phyloP scores from a whole-genome alignment of 2,113 vertebrate species.

The Sphaerodactylus townsendi region DNA sequence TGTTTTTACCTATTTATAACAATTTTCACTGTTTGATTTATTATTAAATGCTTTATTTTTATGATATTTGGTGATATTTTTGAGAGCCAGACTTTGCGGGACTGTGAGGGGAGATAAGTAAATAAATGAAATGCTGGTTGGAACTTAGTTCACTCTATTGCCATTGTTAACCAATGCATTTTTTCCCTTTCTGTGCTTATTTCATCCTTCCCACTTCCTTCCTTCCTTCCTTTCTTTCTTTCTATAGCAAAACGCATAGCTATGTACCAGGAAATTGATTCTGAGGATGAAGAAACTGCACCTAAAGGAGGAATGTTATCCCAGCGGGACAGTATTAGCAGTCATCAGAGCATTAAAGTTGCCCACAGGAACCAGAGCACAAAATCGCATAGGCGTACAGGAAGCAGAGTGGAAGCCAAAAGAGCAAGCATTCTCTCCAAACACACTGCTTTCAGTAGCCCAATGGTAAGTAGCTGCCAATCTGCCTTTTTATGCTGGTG shows the following conservation, averaged over 20 bases:
- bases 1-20: too few relatives aligned
- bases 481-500: neutral
- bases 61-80: too few relatives aligned
- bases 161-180: neutral
- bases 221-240: constrained; percentile 14
- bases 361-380: constrained; percentile 87
- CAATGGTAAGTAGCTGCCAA: constrained; percentile 83
- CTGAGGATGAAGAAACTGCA: constrained; percentile 87
- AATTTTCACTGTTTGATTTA: too few relatives aligned
- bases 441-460: constrained; percentile 97
- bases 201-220: neutral
- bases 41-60: too few relatives aligned
- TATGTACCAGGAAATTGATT: constrained; percentile 93
- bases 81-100: too few relatives aligned
- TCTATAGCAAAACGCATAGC: constrained; percentile 87
- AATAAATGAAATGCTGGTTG: neutral
- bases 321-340: constrained; percentile 82
- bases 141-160: neutral
- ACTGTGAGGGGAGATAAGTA: too few relatives aligned
- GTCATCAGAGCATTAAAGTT: constrained; percentile 85
- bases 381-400: constrained; percentile 87
- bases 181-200: neutral
- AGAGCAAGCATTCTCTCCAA: constrained; percentile 90
- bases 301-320: constrained; percentile 81
- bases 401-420: constrained; percentile 91